A percentile compares a stretch with the other conserved stretches of the same genome.
Evolutionary conservation across 2,797 vertebrate genomes (phyloP).

Genomic region (Delichon dasypus): DNA sequence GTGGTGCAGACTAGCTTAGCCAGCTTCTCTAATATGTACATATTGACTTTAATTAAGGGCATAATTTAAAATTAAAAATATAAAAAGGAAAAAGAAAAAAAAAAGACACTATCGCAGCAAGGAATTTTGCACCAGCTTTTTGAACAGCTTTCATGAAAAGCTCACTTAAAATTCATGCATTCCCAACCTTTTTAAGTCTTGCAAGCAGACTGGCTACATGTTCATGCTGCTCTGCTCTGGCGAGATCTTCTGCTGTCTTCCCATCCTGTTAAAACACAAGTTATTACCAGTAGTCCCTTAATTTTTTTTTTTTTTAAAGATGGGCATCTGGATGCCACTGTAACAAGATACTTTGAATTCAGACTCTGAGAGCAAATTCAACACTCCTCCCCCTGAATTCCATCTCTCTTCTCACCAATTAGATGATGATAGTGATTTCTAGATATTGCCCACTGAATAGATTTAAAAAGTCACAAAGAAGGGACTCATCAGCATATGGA

Average conservation of each 20-base stretch:
- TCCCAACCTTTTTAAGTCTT: constrained; percentile 91
- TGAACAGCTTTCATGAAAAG: background rate
- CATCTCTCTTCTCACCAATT: background rate
- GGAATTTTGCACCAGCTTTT: background rate
- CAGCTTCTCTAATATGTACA: background rate
- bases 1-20: background rate
- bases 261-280: constrained; percentile 84
- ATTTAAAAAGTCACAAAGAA: background rate
- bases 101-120: background rate
- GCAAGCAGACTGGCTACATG: constrained; percentile 84
- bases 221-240: constrained; percentile 87
- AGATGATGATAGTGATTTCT: background rate
- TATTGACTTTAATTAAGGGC: background rate
- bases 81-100: background rate
- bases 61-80: background rate
- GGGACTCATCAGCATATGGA: background rate
- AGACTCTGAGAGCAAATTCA: background rate
- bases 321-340: background rate
- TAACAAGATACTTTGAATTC: background rate
- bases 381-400: background rate
- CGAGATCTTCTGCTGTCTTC: constrained; percentile 93
- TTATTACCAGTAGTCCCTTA: background rate
- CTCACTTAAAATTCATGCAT: background rate
- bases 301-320: background rate
- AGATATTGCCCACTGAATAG: background rate